Evolutionary conservation across 2,113 vertebrate genomes (phyloP).

Genomic region (Percina caprodes): DNA sequence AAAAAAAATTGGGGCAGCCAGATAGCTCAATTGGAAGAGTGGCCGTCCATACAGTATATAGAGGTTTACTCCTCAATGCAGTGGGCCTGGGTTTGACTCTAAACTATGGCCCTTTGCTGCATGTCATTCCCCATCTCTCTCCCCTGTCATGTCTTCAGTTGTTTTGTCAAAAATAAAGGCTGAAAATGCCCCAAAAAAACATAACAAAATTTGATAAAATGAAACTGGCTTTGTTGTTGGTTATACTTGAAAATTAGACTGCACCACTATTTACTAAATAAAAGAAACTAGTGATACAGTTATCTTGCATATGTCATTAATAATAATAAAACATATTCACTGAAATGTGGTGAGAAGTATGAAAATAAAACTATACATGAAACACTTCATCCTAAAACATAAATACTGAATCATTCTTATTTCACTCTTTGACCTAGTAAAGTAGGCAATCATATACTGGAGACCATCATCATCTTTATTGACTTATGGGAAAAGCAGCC

Average conservation of each 20-base stretch:
- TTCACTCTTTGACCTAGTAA: background rate
- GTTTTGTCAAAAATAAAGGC: too few species aligned
- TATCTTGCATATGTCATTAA: background rate
- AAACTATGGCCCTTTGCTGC: too few species aligned
- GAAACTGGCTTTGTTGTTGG: background rate
- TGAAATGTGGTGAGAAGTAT: background rate
- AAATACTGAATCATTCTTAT: background rate
- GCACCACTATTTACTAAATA: background rate
- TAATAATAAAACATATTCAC: background rate
- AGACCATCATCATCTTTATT: background rate
- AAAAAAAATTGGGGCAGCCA: too few species aligned
- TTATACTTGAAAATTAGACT: background rate
- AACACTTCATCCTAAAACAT: background rate
- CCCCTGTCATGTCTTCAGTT: too few species aligned
- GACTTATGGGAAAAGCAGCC: conserved; percentile 1
- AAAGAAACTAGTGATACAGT: too few species aligned
- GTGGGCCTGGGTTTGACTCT: too few species aligned
- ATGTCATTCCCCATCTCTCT: too few species aligned
- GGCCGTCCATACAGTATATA: too few species aligned
- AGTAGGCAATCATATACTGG: background rate
- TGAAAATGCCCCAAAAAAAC: too few species aligned
- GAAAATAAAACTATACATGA: background rate
- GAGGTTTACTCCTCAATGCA: too few species aligned
- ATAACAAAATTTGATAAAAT: background rate
- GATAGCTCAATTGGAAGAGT: too few species aligned